Conservation (phyloP, 2,113 vertebrate species). For the Pollachius pollachius region DNA sequence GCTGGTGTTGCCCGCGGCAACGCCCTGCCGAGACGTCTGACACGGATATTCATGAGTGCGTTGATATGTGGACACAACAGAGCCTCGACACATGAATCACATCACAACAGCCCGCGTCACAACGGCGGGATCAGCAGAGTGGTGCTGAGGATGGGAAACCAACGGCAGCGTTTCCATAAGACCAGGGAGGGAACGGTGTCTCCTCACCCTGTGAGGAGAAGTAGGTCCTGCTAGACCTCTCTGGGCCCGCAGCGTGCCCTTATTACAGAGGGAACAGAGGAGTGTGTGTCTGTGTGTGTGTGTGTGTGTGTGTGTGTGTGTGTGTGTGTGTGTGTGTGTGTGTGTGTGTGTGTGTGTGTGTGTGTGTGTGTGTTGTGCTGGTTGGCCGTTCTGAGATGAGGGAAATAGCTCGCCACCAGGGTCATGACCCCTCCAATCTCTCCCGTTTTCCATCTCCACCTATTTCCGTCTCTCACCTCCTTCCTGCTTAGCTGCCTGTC, state of each 20-base stretch:
- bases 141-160: too few relatives aligned
- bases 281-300: too few relatives aligned
- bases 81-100: conserved; percentile 54
- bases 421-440: too few relatives aligned
- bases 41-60: conserved; percentile 61
- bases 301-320: too few relatives aligned
- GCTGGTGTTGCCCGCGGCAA: conserved; percentile 36
- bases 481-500: conserved; percentile 13
- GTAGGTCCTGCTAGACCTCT: too few relatives aligned
- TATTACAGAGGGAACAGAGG: conserved; percentile 55
- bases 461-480: too few relatives aligned
- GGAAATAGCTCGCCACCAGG: too few relatives aligned
- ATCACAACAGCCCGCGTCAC: background rate
- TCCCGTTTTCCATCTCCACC: too few relatives aligned
- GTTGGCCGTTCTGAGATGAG: background rate
- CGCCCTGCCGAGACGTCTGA: conserved; percentile 58
- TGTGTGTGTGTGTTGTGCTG: background rate
- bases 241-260: conserved; percentile 34
- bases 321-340: too few relatives aligned
- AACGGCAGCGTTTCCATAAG: too few relatives aligned
- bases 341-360: background rate
- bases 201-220: conserved; percentile 1
- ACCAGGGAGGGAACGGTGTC: too few relatives aligned
- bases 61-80: conserved; percentile 59
- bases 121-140: too few relatives aligned